These are phyloP conservation scores for Cheilosia vulpina DNA, from an alignment of 2,888 invertebrate genomes.

Conservation along the genomic window DNA sequence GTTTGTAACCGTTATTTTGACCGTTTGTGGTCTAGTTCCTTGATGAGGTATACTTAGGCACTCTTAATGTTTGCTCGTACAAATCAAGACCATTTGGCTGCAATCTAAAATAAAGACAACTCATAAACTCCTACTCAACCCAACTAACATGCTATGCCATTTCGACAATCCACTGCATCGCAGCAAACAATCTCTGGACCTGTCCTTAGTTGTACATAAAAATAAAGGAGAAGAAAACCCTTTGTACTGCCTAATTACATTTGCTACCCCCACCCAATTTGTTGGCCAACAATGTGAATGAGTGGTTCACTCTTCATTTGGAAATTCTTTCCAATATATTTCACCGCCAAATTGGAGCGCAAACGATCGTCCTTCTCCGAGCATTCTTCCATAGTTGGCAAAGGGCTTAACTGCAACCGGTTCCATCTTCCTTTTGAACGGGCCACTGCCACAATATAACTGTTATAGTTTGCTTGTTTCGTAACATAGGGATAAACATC, in stretches of 20 bases:
- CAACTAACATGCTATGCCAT: too few species aligned
- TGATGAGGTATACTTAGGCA: too few species aligned
- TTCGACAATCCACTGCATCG: too few species aligned
- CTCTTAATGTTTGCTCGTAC: too few species aligned
- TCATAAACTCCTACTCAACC: too few species aligned
- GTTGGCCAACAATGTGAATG: constrained; percentile 22
- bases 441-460: constrained; percentile 18
- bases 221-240: not conserved
- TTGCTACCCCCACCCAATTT: not conserved
- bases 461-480: constrained; percentile 46
- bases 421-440: constrained; percentile 14
- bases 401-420: constrained; percentile 41
- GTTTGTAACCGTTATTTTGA: too few species aligned
- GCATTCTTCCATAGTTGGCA: constrained; percentile 2
- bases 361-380: constrained; percentile 20
- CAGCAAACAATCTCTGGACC: too few species aligned
- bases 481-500: constrained; percentile 58
- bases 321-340: constrained; percentile 70
- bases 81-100: too few species aligned
- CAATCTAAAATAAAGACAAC: too few species aligned
- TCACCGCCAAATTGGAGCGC: constrained; percentile 61
- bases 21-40: too few species aligned
- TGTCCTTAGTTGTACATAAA: too few species aligned
- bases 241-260: constrained; percentile 39
- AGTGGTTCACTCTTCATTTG: constrained; percentile 48